Base-by-base conservation (phyloP, 2,888 invertebrate genomes). In the Lasioglossum morio region DNA sequence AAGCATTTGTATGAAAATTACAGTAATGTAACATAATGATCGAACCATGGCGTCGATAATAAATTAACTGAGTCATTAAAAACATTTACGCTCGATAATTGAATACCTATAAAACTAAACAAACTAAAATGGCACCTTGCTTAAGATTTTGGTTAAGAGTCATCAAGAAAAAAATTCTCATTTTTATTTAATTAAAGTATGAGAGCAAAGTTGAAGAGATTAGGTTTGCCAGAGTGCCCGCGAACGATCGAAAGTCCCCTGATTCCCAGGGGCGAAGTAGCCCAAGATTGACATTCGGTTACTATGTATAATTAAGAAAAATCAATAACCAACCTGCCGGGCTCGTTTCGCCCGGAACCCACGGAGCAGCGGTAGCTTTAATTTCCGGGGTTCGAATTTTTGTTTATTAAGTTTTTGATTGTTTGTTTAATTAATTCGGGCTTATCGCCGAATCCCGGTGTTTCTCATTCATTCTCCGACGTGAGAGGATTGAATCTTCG, bases 291-390 rank as follows among this genome's bases (percentile, higher is more conserved):
- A 43, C 53, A 76, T 72, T 72, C 48, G 72, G 43, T 77, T 66
- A n/a, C 72, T 82, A 23, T 66, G 66, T 66, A 60, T 87, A 87
- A 87, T 87, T 87, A 85, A 82, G 79, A 87, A 85, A 87, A 85
- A 87, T 87, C 86, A 85, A 87, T 87, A 66, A 82, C 72, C 66
- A 69, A 84, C 80, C 84, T 84, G 81, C 75, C 43, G 75, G 27
- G 81, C 81, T 84, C 48, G 80, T 70, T 81, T 74, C 63, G 77
- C 57, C 77, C 84, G 85, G 80, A 79, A 63, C 43, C 48, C 60
- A 16, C 57, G 60, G 53, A 43, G 74, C 70, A 48, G 70, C 77
- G 43, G 60, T 23, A 60, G 27, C 60, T 84, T 80, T 37, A 27
- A 77, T 77, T 74, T 63, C 74, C 78, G 63, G 46, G 48, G n/a